These are phyloP conservation scores for Lagenorhynchus albirostris DNA, from an alignment of 2,113 vertebrate genomes.

Conservation along the genomic window DNA sequence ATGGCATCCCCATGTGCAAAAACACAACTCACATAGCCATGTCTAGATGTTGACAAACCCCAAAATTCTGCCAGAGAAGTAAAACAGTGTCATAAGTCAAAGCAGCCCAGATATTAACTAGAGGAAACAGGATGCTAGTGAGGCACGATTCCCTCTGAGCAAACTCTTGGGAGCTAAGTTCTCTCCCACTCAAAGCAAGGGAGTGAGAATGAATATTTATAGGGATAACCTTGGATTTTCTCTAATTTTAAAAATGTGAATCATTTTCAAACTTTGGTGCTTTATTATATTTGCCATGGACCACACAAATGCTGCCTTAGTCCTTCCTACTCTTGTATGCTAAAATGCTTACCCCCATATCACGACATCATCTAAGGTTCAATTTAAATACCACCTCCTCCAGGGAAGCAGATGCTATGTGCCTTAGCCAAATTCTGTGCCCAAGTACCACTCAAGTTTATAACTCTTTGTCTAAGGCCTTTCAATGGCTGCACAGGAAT, in stretches of 20 bases:
- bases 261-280: slow-evolving; percentile 47
- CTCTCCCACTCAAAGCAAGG: slow-evolving; percentile 67
- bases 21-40: background rate
- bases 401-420: slow-evolving; percentile 39
- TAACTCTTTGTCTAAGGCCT: slow-evolving; percentile 10
- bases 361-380: slow-evolving; percentile 58
- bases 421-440: slow-evolving; percentile 10
- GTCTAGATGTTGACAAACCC: background rate
- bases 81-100: slow-evolving; percentile 47
- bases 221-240: slow-evolving; percentile 56
- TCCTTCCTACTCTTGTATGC: slow-evolving; percentile 29
- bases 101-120: slow-evolving; percentile 40
- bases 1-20: background rate
- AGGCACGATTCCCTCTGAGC: slow-evolving; percentile 39
- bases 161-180: slow-evolving; percentile 47
- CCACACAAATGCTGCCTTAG: slow-evolving; percentile 28
- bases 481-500: background rate
- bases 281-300: slow-evolving; percentile 53
- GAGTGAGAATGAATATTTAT: slow-evolving; percentile 68
- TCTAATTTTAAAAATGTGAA: slow-evolving; percentile 66
- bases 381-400: slow-evolving; percentile 64
- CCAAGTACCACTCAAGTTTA: background rate
- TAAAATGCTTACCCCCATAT: slow-evolving; percentile 33
- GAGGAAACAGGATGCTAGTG: slow-evolving; percentile 7
- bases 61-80: background rate